Evolutionary conservation across 2,113 vertebrate species (phyloP).

Genomic region (Junco hyemalis): DNA sequence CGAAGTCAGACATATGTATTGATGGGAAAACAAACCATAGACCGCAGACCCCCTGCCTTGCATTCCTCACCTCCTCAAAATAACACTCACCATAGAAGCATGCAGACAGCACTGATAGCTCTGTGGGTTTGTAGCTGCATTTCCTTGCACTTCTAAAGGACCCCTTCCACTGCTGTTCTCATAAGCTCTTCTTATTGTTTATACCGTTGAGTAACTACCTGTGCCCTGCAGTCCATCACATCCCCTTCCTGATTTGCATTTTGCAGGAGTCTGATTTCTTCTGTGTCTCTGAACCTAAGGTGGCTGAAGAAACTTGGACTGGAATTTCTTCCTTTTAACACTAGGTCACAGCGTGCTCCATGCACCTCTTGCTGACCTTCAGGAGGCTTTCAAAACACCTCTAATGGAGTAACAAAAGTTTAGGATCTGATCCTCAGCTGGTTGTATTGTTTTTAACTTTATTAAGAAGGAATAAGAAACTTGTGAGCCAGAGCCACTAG

Average conservation of each 20-base stretch:
- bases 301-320: neutral
- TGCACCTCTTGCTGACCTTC: neutral
- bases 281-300: neutral
- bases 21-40: slow-evolving; percentile 46
- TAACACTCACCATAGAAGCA: neutral
- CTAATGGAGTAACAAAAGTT: neutral
- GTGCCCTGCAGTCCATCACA: neutral
- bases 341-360: neutral
- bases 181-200: neutral
- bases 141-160: neutral
- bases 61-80: slow-evolving; percentile 32
- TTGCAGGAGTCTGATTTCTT: neutral
- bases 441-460: neutral
- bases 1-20: slow-evolving; percentile 28
- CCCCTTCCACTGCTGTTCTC: neutral
- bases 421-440: neutral
- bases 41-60: slow-evolving; percentile 30
- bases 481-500: neutral
- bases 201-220: neutral
- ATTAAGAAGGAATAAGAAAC: slow-evolving; percentile 21
- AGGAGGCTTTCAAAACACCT: neutral
- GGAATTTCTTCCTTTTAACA: neutral
- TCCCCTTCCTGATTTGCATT: neutral
- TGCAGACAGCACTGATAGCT: neutral
- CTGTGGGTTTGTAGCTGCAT: neutral